Evolutionary conservation across 2,888 invertebrate genomes (phyloP).

Genomic region (Catocala nupta): DNA sequence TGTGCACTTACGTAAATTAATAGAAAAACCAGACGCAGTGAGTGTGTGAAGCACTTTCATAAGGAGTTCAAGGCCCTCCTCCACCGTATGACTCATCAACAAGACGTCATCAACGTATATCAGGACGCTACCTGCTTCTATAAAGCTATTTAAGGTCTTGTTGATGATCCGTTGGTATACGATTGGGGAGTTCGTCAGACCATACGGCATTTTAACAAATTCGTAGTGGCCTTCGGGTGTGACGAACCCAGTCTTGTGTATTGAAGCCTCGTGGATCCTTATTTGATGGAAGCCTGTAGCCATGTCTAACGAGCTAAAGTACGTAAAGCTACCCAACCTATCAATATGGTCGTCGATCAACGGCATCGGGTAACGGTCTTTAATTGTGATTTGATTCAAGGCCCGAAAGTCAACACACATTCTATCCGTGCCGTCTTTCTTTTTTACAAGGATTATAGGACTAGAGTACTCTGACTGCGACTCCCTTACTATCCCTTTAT

Average conservation of each 20-base stretch:
- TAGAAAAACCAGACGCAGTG: slow-evolving; percentile 6
- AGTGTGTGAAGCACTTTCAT: slow-evolving; percentile 1
- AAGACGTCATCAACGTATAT: slow-evolving; percentile 6
- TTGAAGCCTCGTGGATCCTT: not conserved
- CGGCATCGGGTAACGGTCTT: slow-evolving; percentile 31
- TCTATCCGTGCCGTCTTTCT: slow-evolving; percentile 9
- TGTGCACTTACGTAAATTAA: slow-evolving; percentile 20
- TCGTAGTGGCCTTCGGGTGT: not conserved
- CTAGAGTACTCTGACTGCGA: slow-evolving; percentile 10
- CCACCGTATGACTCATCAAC: not conserved
- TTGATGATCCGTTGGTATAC: too few relatives aligned
- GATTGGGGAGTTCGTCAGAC: too few relatives aligned
- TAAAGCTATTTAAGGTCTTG: too few relatives aligned
- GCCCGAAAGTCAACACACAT: slow-evolving; percentile 17
- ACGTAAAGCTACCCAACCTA: slow-evolving; percentile 31
- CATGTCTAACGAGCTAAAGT: slow-evolving; percentile 42
- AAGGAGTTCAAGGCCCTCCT: not conserved
- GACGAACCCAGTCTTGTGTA: not conserved
- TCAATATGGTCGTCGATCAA: slow-evolving; percentile 42
- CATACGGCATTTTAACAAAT: too few relatives aligned
- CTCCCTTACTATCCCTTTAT: not conserved
- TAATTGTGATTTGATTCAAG: slow-evolving; percentile 10
- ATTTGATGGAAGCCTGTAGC: slow-evolving; percentile 14
- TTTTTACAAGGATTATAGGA: slow-evolving; percentile 9
- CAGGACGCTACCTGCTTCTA: not conserved